phyloP scores from a whole-genome alignment of 92 coral and sea anemone species.

The Paragorgia papillata region DNA sequence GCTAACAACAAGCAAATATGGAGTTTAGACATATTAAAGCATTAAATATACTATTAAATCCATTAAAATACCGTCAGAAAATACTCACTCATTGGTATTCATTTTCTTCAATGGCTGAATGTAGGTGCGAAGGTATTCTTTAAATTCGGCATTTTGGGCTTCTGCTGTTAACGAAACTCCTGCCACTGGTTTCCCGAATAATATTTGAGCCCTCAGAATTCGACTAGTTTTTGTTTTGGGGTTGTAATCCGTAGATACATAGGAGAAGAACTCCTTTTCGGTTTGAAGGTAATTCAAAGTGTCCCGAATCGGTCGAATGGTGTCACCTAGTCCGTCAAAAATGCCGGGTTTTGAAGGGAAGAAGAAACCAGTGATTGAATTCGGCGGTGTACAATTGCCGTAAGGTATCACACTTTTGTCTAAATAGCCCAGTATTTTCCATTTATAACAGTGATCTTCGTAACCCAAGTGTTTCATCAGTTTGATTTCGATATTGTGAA shows the following conservation, averaged over 20 bases:
- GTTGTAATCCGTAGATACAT: constrained; percentile 76
- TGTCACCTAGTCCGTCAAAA: constrained; percentile 47
- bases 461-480: constrained; percentile 68
- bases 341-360: constrained; percentile 60
- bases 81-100: constrained; percentile 79
- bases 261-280: constrained; percentile 73
- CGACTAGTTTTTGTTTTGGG: constrained; percentile 58
- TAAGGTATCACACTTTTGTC: constrained; percentile 45
- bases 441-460: constrained; percentile 70
- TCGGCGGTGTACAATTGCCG: constrained; percentile 80
- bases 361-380: constrained; percentile 79
- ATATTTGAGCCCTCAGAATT: constrained; percentile 82
- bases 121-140: constrained; percentile 56
- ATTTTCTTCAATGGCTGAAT: constrained; percentile 51
- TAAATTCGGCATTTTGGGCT: constrained; percentile 40
- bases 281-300: constrained; percentile 70
- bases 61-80: too few relatives aligned
- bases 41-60: too few relatives aligned
- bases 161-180: constrained; percentile 39
- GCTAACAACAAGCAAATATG: too few relatives aligned
- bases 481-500: constrained; percentile 73
- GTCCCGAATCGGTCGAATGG: constrained; percentile 54
- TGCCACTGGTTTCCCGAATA: constrained; percentile 79
- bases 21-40: too few relatives aligned
- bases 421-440: neutral